phyloP scores from a whole-genome alignment of 2,888 invertebrate genomes.

The Apocheima hispidaria region DNA sequence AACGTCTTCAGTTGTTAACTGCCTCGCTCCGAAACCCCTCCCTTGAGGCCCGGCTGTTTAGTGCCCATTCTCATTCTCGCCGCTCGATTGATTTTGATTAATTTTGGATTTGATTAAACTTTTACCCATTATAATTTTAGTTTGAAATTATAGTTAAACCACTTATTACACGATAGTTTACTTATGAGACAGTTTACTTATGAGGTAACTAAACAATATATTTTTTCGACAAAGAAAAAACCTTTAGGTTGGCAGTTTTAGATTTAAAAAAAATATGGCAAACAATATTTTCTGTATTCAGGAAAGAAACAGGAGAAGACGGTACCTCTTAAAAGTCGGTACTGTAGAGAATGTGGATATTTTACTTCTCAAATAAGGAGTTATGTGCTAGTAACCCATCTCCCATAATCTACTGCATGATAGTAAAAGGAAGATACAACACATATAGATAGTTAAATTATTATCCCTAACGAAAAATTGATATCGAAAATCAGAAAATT shows the following conservation, averaged over 20 bases:
- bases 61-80: constrained; percentile 35
- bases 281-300: too few relatives aligned
- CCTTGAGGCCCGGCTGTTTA: constrained; percentile 35
- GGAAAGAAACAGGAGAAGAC: too few relatives aligned
- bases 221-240: too few relatives aligned
- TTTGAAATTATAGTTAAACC: background rate
- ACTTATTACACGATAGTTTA: background rate
- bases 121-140: constrained; percentile 11
- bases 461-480: constrained; percentile 33
- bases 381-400: background rate
- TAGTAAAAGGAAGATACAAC: background rate
- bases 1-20: constrained; percentile 39
- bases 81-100: constrained; percentile 30
- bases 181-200: too few relatives aligned
- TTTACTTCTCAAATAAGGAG: background rate
- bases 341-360: too few relatives aligned
- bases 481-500: constrained; percentile 45
- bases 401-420: background rate
- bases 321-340: too few relatives aligned
- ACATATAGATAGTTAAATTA: constrained; percentile 3
- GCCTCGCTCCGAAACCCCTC: constrained; percentile 36
- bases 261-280: too few relatives aligned
- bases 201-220: too few relatives aligned
- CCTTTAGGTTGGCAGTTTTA: too few relatives aligned
- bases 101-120: constrained; percentile 23